Base-by-base conservation (phyloP, 2,797 vertebrate genomes). In the Pseudomugil gertrudae region DNA sequence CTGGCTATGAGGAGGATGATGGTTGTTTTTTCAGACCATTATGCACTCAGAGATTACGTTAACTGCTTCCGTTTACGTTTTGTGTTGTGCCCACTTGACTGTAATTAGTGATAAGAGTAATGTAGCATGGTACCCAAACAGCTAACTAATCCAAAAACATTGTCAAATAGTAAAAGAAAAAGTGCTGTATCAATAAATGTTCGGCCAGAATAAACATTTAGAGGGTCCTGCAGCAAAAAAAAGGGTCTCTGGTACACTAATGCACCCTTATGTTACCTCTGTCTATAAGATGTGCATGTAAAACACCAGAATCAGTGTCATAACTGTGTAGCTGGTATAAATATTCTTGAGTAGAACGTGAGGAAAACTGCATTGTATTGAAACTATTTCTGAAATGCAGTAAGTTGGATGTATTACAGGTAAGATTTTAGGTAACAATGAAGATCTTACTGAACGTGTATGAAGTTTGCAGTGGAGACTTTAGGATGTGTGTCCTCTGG, bases 81-180 rank as follows among this genome's bases (percentile, higher is more conserved):
- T 27, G 43, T 57, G 77, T 70, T 60, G 23, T 59, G 17, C 9
- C 45, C 10, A 43, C 24, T 57, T 33, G 3, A 66, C 48, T 9
- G 9, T 47, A 10, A 23, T 47, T n/a, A 47, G 3, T 47, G 21
- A 48, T 10, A 48, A 48, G 9, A 24, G 21, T 10, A 10, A 14
- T 51, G 4, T 54, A 33, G 15, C 11, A 57, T 27, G 15, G 50
- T n/a, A 15, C 7, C 27, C 11, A 58, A 58, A 60, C 11, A 5
- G 56, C 13, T 30, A 9, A 13, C 26, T 35, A 33, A 61, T 38
- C 59, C 9, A 57, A 53, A 63, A 56, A n/a, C 54, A 47, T 38
- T 47, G 35, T 63, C 14, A 61, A 3, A 5, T 23, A 47, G 45
- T 21, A 40, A 40, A 40, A 19, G 2, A n/a, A 17, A 43, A 21